Percentiles rank a stretch among this genome's conserved stretches.
phyloP scores from a whole-genome alignment of 2,797 vertebrate genomes.

The Eulemur albifrons region DNA sequence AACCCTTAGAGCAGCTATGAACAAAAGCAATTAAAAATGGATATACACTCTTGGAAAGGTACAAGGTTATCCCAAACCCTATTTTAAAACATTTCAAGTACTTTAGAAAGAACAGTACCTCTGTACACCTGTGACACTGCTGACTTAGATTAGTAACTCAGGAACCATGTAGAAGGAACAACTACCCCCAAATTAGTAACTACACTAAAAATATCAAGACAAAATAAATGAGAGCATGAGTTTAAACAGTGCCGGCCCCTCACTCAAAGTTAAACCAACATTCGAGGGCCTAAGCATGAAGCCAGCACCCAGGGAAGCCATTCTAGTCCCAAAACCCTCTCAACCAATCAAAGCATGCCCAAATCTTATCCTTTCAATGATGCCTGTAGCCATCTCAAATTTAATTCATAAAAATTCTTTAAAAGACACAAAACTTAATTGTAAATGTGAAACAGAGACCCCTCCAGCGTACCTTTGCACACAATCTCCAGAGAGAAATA shows the following conservation, averaged over 20 bases:
- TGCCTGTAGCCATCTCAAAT: neutral
- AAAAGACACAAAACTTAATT: neutral
- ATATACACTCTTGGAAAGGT: neutral
- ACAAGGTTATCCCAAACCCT: neutral
- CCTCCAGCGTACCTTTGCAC: constrained; percentile 87
- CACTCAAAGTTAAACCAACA: neutral
- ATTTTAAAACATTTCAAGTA: neutral
- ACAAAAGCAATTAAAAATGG: neutral
- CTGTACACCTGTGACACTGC: too few relatives aligned
- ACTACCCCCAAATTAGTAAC: too few relatives aligned
- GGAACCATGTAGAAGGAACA: neutral
- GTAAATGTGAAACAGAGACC: neutral
- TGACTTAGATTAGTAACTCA: neutral
- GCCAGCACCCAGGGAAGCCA: neutral
- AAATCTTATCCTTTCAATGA: neutral
- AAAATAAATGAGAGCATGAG: neutral
- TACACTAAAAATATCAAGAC: neutral
- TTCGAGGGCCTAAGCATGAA: neutral
- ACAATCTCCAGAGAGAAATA: constrained; percentile 88
- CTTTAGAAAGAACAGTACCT: too few relatives aligned
- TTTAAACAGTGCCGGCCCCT: neutral
- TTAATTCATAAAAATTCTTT: neutral
- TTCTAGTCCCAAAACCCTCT: neutral
- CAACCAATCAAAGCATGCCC: neutral
- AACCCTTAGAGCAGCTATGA: neutral